A percentile compares a stretch with the other conserved stretches of the same genome.
Evolutionary conservation across 2,888 invertebrate genomes (phyloP).

Genomic region (Beris morrisii): DNA sequence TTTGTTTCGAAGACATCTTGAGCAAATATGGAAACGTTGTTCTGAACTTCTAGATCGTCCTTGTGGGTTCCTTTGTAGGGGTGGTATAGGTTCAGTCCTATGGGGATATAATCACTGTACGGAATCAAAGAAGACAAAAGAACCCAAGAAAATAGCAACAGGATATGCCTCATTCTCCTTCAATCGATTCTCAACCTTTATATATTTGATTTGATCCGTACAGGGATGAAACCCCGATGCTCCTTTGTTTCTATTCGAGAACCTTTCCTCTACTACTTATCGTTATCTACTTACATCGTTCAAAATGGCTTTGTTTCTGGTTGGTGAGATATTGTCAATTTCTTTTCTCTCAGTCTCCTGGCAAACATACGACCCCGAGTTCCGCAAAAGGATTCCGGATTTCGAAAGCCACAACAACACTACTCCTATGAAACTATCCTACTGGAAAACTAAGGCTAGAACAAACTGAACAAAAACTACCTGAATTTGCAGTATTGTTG

Average conservation of each 20-base stretch:
- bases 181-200: too few species aligned
- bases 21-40: conserved; percentile 14
- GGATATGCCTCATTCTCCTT: conserved; percentile 10
- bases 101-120: not conserved
- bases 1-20: conserved; percentile 17
- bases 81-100: not conserved
- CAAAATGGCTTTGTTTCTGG: conserved; percentile 21
- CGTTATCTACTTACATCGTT: not conserved
- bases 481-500: conserved; percentile 61
- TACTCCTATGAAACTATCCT: too few species aligned
- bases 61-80: conserved; percentile 9
- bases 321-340: conserved; percentile 22
- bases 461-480: conserved; percentile 46
- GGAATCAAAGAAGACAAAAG: conserved; percentile 1
- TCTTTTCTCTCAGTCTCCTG: conserved; percentile 39
- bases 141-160: conserved; percentile 16
- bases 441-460: not conserved
- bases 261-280: too few species aligned
- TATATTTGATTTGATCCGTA: too few species aligned
- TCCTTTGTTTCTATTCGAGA: too few species aligned
- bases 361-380: too few species aligned
- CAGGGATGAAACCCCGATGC: too few species aligned
- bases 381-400: too few species aligned
- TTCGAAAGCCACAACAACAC: too few species aligned
- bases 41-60: conserved; percentile 1